These are phyloP conservation scores for Gobius niger DNA, from an alignment of 2,113 vertebrate species.

Conservation along the genomic window DNA sequence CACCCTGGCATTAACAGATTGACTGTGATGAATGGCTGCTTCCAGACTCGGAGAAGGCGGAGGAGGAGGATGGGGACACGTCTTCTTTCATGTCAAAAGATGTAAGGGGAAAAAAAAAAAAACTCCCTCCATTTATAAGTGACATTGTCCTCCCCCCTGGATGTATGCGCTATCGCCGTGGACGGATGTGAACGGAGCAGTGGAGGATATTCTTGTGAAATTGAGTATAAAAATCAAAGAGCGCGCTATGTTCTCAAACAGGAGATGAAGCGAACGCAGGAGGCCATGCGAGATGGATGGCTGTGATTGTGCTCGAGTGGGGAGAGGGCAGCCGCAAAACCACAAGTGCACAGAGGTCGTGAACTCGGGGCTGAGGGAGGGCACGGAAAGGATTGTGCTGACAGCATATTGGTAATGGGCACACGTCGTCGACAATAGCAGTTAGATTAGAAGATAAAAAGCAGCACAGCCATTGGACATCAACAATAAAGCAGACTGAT, in stretches of 20 bases:
- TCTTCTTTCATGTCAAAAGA: slow-evolving; percentile 43
- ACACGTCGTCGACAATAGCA: neutral
- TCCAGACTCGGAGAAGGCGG: slow-evolving; percentile 25
- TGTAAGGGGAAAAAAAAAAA: slow-evolving; percentile 13
- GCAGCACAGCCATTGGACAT: too few species aligned
- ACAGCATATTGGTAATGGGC: neutral
- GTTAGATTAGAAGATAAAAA: neutral
- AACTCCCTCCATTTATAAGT: slow-evolving; percentile 57
- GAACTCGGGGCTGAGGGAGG: slow-evolving; percentile 15
- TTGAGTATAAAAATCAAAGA: slow-evolving; percentile 18
- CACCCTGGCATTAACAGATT: slow-evolving; percentile 60
- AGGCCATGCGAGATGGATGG: slow-evolving; percentile 37
- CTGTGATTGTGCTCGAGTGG: slow-evolving; percentile 5
- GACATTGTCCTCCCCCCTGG: slow-evolving; percentile 38
- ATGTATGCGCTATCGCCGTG: slow-evolving; percentile 26
- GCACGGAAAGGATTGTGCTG: slow-evolving; percentile 27
- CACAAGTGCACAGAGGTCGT: slow-evolving; percentile 45
- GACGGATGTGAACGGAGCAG: slow-evolving; percentile 13
- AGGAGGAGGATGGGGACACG: slow-evolving; percentile 12
- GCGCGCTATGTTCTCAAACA: slow-evolving; percentile 14
- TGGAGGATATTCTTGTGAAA: slow-evolving; percentile 36
- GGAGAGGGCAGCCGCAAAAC: slow-evolving; percentile 40
- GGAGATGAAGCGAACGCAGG: slow-evolving; percentile 45
- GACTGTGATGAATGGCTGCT: slow-evolving; percentile 64
- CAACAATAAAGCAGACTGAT: too few species aligned